Conservation (phyloP, 2,888 invertebrate genomes). For the Camptogramma bilineatum region DNA sequence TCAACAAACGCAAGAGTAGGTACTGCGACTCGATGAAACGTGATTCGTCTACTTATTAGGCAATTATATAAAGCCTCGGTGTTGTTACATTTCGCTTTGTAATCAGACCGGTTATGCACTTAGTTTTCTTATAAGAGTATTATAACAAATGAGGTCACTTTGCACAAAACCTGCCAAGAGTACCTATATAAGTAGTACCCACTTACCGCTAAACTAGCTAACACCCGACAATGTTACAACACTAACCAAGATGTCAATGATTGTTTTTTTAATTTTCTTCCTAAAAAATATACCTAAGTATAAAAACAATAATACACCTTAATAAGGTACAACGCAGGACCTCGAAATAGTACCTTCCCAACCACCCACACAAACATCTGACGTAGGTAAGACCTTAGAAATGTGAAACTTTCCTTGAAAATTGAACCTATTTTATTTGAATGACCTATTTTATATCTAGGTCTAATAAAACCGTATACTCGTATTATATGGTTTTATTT, state of each 20-base stretch:
- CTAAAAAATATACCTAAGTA: not conserved
- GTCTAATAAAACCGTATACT: not conserved
- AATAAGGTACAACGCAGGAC: not conserved
- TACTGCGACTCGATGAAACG: slow-evolving; percentile 57
- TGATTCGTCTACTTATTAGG: slow-evolving; percentile 65
- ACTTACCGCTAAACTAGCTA: too few species aligned
- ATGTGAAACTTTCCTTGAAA: not conserved
- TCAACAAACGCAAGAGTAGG: slow-evolving; percentile 63
- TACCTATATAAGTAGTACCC: not conserved
- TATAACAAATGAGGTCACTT: slow-evolving; percentile 5
- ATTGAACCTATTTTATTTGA: not conserved
- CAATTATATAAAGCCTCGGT: slow-evolving; percentile 54
- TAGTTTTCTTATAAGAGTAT: slow-evolving; percentile 9
- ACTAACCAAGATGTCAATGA: too few species aligned
- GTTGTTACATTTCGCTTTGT: slow-evolving; percentile 44
- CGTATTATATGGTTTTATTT: too few species aligned
- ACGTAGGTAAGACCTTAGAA: not conserved
- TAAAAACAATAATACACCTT: not conserved
- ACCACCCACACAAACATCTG: not conserved
- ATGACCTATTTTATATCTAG: not conserved
- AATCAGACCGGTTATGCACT: slow-evolving; percentile 34
- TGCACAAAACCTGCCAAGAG: not conserved
- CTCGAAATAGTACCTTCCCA: not conserved
- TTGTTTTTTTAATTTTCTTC: not conserved
- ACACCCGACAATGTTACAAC: too few species aligned